These are phyloP conservation scores for Zygogramma bicolorata DNA, from an alignment of 2,888 invertebrate genomes.

Conservation along the genomic window DNA sequence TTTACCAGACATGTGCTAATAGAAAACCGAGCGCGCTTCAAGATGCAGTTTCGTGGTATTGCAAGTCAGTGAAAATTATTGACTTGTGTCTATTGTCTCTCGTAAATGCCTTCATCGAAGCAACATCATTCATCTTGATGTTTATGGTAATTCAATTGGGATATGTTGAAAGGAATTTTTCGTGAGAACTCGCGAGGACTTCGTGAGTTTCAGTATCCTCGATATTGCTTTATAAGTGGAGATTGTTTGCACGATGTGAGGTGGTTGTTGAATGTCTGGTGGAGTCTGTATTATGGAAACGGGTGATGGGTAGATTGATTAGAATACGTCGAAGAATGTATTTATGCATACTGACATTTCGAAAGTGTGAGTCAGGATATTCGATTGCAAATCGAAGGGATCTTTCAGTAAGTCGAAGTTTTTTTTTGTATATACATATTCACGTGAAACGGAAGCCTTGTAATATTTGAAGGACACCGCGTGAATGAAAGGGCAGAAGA, in stretches of 20 bases:
- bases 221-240: neutral
- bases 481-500: no score
- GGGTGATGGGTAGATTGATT: no score
- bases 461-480: no score
- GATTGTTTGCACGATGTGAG: neutral
- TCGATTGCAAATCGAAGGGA: no score
- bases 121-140: constrained; percentile 20
- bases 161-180: constrained; percentile 32
- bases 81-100: constrained; percentile 30
- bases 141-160: constrained; percentile 33
- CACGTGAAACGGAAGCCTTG: no score
- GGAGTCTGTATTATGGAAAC: no score
- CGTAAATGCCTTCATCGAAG: constrained; percentile 17
- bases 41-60: constrained; percentile 28
- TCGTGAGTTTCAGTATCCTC: neutral
- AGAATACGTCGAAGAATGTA: no score
- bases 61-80: constrained; percentile 26
- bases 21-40: constrained; percentile 7
- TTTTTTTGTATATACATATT: no score
- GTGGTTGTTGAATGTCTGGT: neutral
- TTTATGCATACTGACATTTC: no score
- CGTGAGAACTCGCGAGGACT: constrained; percentile 12
- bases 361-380: no score
- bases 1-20: constrained; percentile 16
- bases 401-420: no score